These are phyloP conservation scores for Fratercula arctica DNA, from an alignment of 2,797 vertebrate genomes.

Conservation along the genomic window DNA sequence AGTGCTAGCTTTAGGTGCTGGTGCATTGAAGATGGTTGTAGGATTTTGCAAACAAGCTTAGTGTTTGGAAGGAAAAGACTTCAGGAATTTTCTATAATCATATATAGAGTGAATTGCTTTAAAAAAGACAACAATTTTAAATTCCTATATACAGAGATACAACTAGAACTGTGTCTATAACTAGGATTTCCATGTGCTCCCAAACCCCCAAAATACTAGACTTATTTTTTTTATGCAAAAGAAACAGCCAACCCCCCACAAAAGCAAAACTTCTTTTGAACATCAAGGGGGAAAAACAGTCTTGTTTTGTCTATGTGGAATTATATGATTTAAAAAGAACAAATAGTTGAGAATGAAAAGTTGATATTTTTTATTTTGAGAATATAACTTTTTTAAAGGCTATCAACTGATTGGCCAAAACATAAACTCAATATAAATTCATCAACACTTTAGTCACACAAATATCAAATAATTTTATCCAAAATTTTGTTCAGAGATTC, in stretches of 20 bases:
- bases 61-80: neutral
- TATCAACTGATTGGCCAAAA: neutral
- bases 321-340: neutral
- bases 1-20: neutral
- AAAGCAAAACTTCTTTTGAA: neutral
- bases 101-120: neutral
- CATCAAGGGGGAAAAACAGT: neutral
- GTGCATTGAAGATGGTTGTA: neutral
- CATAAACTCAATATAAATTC: neutral
- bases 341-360: neutral
- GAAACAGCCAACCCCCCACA: neutral
- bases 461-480: neutral
- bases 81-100: neutral
- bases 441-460: neutral
- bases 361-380: neutral
- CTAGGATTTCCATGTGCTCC: neutral
- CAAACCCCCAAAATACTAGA: neutral
- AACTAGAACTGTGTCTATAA: neutral
- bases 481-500: neutral
- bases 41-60: neutral
- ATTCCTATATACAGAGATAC: neutral
- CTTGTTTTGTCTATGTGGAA: neutral
- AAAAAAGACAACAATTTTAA: neutral
- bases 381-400: neutral
- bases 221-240: neutral